Base-by-base conservation (phyloP, 2,113 vertebrate species). In the Dascyllus trimaculatus region DNA sequence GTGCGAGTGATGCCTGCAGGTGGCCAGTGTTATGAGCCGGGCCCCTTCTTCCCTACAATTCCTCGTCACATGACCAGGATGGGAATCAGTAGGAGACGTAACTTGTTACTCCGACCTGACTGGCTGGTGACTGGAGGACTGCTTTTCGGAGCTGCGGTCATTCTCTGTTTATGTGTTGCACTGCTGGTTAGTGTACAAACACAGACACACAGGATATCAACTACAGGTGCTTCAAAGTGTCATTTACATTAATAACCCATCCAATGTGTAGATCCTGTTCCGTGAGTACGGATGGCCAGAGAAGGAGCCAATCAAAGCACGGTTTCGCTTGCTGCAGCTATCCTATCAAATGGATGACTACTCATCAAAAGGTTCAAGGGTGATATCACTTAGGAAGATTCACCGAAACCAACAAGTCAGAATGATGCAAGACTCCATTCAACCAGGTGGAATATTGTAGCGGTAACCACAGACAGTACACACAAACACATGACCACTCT, bases 1-100 rank as follows among this genome's bases (percentile, higher is more conserved):
- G 5, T 98, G 11, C 85, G 92, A 19, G 95, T 95, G 57, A 93
- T 98, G 93, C 95, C 96, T 0, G 69, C 51, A 0, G 96, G 96
- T 0, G 97, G 91, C 9, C 96, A 86, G 61, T 98, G 97, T 70
- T 97, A 96, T 0, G 94, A 95, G 19, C 87, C 94, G 0, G 95
- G 96, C 0, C 94, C 96, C 0, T 98, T 98, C 85, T 95, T 96
- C 46, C 91, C 95, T 78, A 90, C 95, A 0, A 85, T 69, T 0
- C 95, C 96, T 15, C 92, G 93, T 64, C 86, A 95, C 0, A 71
- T 96, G 24, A 95, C 95, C 5, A 96, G 96, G 72, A 85, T 95
- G 35, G 97, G 97, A 24, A 96, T 98, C 1, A 91, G 84, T 8
- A 93, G 60, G 65, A 92, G 74, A 0, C 81, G 54, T 52, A 85